Evolutionary conservation across 2,797 vertebrate genomes (phyloP), one percentile per base, ranked within the genome.

Genomic region (Sebastiscus albofasciatus): DNA sequence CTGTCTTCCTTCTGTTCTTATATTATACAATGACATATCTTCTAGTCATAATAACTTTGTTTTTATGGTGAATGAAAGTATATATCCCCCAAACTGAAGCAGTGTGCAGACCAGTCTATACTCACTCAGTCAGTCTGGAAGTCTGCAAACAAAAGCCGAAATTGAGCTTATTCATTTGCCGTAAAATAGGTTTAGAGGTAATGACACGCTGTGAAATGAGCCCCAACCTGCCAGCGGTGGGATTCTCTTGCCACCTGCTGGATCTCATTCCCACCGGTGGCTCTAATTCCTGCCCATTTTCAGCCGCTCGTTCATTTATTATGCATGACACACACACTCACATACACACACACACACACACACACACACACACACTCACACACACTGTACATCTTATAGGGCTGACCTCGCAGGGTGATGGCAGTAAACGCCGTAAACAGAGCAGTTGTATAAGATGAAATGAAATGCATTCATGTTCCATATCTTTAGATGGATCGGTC

Each of bases 171-270:
- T 81, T 79, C 22, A 86, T 90, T 89, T 77, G 33, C 61, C 8
- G 18, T 76, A 64, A 87, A 89, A 80, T 76, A 74, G 77, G 52
- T 77, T 79, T 70, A 56, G 16, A 81, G 72, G 66, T 78, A 81
- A 84, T 66, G 70, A 62, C 52, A 72, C 7, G n/a, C 69, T 74
- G 73, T 67, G 71, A 75, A 82, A 84, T 78, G 74, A 85, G 81
- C 74, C 20, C 71, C 46, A 68, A 87, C 42, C 81, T 78, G 78
- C 67, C 58, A 56, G 74, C 29, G 55, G 79, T 85, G 56, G 65
- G 72, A 68, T 78, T 68, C 70, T 76, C 60, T 64, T 70, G 70
- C 84, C 84, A 89, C 89, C 88, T 88, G 85, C 88, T 87, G 78
- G 76, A 88, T 85, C 77, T 85, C 82, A 64, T 78, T 76, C 76